Evolutionary conservation across 2,797 vertebrate species (phyloP), one percentile per base, ranked within the genome.

Genomic region (Hippoglossus hippoglossus): DNA sequence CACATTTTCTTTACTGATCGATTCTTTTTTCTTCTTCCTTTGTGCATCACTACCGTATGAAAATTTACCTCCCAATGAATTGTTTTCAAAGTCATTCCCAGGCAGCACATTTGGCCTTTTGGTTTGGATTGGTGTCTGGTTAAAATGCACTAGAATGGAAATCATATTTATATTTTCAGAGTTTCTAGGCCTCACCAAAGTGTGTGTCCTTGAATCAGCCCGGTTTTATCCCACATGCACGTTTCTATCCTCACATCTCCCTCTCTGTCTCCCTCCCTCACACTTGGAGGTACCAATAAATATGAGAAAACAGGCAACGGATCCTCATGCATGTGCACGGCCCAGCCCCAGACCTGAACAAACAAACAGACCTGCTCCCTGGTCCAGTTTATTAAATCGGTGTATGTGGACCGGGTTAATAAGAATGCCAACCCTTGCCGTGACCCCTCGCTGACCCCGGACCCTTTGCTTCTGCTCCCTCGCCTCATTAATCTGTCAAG

Each of bases 351-450:
- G 28, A 50, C 47, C 15, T 4, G 78, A 73, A 84, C 71, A 68
- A 71, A 80, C 72, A 77, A 55, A 63, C 64, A 58, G 41, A 56
- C 57, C 11, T 39, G 47, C 54, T 66, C 24, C 26, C 53, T 59
- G 53, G 50, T 78, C 71, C 46, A 57, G 64, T 88, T 75, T 63
- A 85, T 82, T 73, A 64, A 79, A 80, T 73, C 49, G 73, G 68
- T 82, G 60, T 80, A 68, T 87, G 46, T 83, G 75, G 64, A 72
- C 67, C 65, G 60, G 81, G 84, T 91, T 91, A 89, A 89, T 89
- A 83, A 80, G 77, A 90, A 83, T 47, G 71, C 68, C 72, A 59
- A 80, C 63, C 74, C 68, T 46, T 39, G 8, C 50, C 47, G 4
- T 77, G 77, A 81, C 81, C 79, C 25, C 9, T 52, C 18, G 34